Evolutionary conservation across 2,888 invertebrate genomes (phyloP).

Genomic region (Hyles lineata): DNA sequence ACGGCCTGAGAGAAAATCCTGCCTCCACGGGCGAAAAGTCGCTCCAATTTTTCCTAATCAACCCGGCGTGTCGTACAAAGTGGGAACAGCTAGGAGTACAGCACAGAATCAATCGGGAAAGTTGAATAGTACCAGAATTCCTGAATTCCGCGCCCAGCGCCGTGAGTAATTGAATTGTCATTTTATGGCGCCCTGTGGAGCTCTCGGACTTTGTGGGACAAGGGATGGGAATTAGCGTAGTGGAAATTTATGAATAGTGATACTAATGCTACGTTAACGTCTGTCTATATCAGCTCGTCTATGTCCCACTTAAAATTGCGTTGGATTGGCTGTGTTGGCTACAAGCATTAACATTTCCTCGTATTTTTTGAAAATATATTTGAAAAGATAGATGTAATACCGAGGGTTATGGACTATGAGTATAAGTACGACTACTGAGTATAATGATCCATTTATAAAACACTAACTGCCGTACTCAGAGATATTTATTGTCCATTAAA

Average conservation of each 20-base stretch:
- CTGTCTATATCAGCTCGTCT: too few species aligned
- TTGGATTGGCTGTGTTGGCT: too few species aligned
- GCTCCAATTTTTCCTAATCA: slow-evolving; percentile 12
- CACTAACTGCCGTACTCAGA: too few species aligned
- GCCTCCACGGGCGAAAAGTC: neutral
- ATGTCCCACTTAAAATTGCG: too few species aligned
- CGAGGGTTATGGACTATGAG: too few species aligned
- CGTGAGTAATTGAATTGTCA: slow-evolving; percentile 69
- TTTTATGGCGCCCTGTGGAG: slow-evolving; percentile 58
- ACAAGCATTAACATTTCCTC: too few species aligned
- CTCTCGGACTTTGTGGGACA: slow-evolving; percentile 31
- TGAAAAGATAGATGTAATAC: too few species aligned
- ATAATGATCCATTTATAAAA: too few species aligned
- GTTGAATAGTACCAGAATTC: slow-evolving; percentile 47
- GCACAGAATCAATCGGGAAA: slow-evolving; percentile 50
- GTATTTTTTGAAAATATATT: too few species aligned
- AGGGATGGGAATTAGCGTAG: neutral
- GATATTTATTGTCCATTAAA: too few species aligned
- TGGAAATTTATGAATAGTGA: neutral
- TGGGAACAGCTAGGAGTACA: slow-evolving; percentile 32
- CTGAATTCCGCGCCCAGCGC: slow-evolving; percentile 50
- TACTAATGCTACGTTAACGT: neutral
- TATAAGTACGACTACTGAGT: too few species aligned
- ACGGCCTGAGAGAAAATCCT: neutral
- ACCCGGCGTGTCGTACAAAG: neutral